Evolutionary conservation across 2,888 invertebrate genomes (phyloP), one percentile per base, ranked within the genome.

Genomic region (Microchrysa polita): DNA sequence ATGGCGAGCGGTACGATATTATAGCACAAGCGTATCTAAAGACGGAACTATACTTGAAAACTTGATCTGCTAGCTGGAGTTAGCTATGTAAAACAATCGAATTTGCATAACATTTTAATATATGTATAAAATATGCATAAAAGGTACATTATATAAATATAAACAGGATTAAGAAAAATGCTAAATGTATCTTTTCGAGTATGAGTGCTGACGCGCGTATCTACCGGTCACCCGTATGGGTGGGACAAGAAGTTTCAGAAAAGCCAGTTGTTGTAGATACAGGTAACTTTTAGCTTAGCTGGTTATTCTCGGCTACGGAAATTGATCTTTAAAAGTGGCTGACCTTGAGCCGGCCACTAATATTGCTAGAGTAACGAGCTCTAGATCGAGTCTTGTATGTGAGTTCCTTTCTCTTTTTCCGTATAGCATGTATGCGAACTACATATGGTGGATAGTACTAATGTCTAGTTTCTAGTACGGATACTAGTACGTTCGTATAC

Each of bases 251-350:
- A 27, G 22, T 22, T 23, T 59, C n/a, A n/a, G n/a, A n/a, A n/a
- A n/a, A n/a, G n/a, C n/a, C n/a, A n/a, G n/a, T n/a, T n/a, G n/a
- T n/a, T n/a, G n/a, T n/a, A n/a, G n/a, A n/a, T n/a, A n/a, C 10
- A 23, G n/a, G 23, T 27, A 55, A 2, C 23, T 59, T 23, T 4
- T 48, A 48, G 12, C 14, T n/a, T 5, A 27, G 2, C 59, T 23
- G 59, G 23, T 59, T 23, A 59, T 61, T 40, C 40, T 40, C 61
- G 34, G 61, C 40, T 40, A 61, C 61, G 61, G 61, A 61, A 61
- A 61, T 61, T 61, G 61, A 61, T 61, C 61, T 61, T 61, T 61
- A 12, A 42, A 61, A 61, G 61, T 40, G 34, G 61, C 40, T 61
- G 61, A 42, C 61, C 61, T 61, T 61, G 61, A 40, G 12, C 40